These are phyloP conservation scores for Leuciscus waleckii DNA, from an alignment of 2,797 vertebrate species.

Conservation along the genomic window DNA sequence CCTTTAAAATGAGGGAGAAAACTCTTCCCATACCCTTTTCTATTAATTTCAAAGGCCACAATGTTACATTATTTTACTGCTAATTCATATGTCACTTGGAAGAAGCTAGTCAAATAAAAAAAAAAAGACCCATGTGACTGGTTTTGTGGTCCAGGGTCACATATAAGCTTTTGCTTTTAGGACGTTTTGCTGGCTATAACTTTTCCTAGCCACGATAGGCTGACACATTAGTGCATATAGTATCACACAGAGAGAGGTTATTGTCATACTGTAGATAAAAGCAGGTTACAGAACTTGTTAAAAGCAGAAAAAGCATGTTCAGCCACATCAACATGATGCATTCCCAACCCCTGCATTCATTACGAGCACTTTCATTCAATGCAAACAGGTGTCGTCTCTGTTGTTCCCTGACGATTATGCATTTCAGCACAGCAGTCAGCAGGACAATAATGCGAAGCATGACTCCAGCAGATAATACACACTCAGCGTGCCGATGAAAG, in stretches of 20 bases:
- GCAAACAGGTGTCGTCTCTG: constrained; percentile 34
- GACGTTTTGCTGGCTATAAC: constrained; percentile 17
- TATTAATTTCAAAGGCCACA: not conserved
- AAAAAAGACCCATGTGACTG: no score
- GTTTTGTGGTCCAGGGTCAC: no score
- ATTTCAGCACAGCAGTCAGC: constrained; percentile 15
- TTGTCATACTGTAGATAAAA: constrained; percentile 20
- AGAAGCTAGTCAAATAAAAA: not conserved
- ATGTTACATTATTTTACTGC: not conserved
- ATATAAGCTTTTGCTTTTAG: constrained; percentile 4
- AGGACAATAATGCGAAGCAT: constrained; percentile 31
- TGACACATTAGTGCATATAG: constrained; percentile 14
- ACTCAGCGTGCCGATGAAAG: constrained; percentile 42
- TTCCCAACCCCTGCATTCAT: constrained; percentile 13
- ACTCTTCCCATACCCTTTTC: not conserved
- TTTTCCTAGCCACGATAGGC: not conserved
- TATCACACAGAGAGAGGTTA: constrained; percentile 12
- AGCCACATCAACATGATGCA: constrained; percentile 6
- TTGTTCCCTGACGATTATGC: constrained; percentile 41
- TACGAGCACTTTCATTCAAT: constrained; percentile 38
- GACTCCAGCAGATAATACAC: constrained; percentile 39
- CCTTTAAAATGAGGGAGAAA: not conserved
- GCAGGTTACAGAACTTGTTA: constrained; percentile 17
- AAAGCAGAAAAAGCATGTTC: constrained; percentile 29
- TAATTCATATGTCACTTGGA: not conserved